Evolutionary conservation across 2,888 invertebrate genomes (phyloP), one percentile per base, ranked within the genome.

Genomic region (Danaus chrysippus): DNA sequence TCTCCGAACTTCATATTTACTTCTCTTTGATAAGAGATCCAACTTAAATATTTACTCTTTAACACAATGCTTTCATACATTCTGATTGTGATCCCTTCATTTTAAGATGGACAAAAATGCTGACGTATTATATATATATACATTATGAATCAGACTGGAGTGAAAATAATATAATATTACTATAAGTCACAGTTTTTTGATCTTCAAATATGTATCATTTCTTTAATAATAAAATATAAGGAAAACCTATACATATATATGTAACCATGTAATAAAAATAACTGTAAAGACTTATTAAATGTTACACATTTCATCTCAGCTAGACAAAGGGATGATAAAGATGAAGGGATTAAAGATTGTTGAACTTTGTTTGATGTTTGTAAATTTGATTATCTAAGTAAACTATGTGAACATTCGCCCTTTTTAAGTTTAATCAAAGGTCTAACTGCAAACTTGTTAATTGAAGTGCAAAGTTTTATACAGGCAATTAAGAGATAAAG

Each of bases 311-410:
- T 49, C 49, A 49, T 0, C 49, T 49, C 17, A 46, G 57, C 42
- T 71, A 72, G 69, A 71, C 70, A 76, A 77, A 74, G 74, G 72
- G 71, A 53, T 53, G 58, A 56, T 42, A 61, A 63, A 59, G 56
- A 62, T 53, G 64, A 54, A 64, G 56, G 62, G 76, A 78, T 77
- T 71, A 76, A 78, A 80, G 77, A 78, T 79, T 76, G 74, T 68
- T 64, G 66, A 73, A 68, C 71, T 75, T 76, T 78, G 78, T 78
- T 76, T 77, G 73, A 69, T 76, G 74, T 74, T 72, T 73, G 73
- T 71, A 75, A 79, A 83, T 83, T 81, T 81, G 77, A 83, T 82
- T 81, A 81, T 75, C 77, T 78, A 73, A 71, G 78, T 70, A 79
- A 82, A 81, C 79, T 81, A 79, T 78, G 81, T 75, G 78, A 71